Conservation (phyloP, 1,140 invertebrate species). For the Drosophila littoralis region DNA sequence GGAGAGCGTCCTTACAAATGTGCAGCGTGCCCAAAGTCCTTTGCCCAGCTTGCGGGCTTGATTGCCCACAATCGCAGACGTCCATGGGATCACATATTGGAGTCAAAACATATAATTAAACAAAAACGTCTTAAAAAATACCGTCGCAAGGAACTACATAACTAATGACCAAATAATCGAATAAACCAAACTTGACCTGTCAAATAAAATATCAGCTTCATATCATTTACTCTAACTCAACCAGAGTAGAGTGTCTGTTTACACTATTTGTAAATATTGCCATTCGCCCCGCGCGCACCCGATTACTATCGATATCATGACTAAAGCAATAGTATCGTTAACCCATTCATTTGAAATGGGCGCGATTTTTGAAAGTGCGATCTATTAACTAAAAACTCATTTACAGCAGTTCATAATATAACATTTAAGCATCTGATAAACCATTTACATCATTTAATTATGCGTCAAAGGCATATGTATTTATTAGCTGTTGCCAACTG, state of each 20-base stretch:
- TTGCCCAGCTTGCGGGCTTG: background rate
- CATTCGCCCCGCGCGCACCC: background rate
- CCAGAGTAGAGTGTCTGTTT: background rate
- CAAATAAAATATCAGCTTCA: too few species aligned
- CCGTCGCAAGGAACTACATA: too few species aligned
- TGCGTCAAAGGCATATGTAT: too few species aligned
- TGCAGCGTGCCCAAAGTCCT: background rate
- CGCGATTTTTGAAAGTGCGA: background rate
- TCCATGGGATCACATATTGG: background rate
- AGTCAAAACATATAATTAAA: background rate
- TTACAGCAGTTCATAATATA: too few species aligned
- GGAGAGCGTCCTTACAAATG: slow-evolving; percentile 20
- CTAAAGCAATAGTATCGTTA: background rate
- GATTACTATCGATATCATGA: background rate
- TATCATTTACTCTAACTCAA: too few species aligned
- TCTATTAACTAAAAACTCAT: too few species aligned
- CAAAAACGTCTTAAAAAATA: background rate
- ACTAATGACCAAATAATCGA: too few species aligned
- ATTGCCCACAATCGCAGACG: background rate
- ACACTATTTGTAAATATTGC: background rate
- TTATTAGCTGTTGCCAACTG: background rate
- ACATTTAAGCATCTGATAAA: too few species aligned
- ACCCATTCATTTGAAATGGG: background rate
- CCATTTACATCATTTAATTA: too few species aligned
- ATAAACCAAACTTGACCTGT: too few species aligned